Evolutionary conservation across 2,888 invertebrate genomes (phyloP).

Genomic region (Epirrita christyi): DNA sequence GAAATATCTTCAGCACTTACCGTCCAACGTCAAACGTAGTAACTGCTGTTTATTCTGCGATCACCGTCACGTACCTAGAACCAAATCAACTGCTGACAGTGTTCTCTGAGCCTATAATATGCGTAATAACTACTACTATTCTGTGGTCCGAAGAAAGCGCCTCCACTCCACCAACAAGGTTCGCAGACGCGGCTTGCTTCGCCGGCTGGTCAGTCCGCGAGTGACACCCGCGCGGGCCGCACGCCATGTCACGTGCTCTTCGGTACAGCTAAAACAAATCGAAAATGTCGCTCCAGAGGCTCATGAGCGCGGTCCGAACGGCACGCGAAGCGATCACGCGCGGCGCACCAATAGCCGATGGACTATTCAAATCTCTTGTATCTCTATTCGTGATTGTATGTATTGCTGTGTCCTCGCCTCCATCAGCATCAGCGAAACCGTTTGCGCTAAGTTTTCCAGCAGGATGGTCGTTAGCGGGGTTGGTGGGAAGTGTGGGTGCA

Average conservation of each 20-base stretch:
- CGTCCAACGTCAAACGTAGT: slow-evolving; percentile 57
- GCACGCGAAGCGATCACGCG: slow-evolving; percentile 71
- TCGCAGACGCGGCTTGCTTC: not conserved
- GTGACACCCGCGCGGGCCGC: slow-evolving; percentile 54
- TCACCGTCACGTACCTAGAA: too few species aligned
- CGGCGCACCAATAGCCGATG: slow-evolving; percentile 72
- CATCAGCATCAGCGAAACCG: slow-evolving; percentile 75
- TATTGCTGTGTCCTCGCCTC: slow-evolving; percentile 76
- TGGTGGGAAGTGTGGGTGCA: slow-evolving; percentile 72
- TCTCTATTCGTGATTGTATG: slow-evolving; percentile 74
- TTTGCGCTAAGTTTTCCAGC: slow-evolving; percentile 78
- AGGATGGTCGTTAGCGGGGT: slow-evolving; percentile 76
- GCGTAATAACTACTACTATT: not conserved
- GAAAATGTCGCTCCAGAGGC: slow-evolving; percentile 70
- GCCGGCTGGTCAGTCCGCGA: slow-evolving; percentile 52
- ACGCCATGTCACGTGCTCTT: slow-evolving; percentile 54
- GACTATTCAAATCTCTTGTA: slow-evolving; percentile 70
- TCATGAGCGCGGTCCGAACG: slow-evolving; percentile 70
- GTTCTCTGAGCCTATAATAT: too few species aligned
- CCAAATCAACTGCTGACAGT: too few species aligned
- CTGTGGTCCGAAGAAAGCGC: slow-evolving; percentile 43
- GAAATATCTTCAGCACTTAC: slow-evolving; percentile 53
- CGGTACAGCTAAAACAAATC: slow-evolving; percentile 11
- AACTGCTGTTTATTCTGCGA: slow-evolving; percentile 11
- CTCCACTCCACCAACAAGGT: slow-evolving; percentile 25